These are phyloP conservation scores for Cebus imitator DNA, from an alignment of 2,113 vertebrate species.

Conservation along the genomic window DNA sequence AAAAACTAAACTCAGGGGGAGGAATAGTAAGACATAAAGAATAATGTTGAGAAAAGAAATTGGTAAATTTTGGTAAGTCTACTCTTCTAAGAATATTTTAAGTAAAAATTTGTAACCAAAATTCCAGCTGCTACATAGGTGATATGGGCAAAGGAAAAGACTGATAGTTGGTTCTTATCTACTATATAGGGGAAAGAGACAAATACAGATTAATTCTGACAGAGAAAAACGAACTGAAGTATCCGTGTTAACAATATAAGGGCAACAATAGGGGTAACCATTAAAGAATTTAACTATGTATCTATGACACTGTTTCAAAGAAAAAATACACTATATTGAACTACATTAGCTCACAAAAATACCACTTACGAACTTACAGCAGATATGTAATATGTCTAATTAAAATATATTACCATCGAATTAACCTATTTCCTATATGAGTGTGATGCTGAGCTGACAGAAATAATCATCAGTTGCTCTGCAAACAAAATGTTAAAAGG, in stretches of 20 bases:
- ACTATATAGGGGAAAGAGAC: background rate
- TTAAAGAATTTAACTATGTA: slow-evolving; percentile 26
- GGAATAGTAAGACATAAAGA: background rate
- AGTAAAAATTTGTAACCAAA: slow-evolving; percentile 1
- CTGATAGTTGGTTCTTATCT: background rate
- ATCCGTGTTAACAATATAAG: background rate
- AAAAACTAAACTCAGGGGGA: background rate
- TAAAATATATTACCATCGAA: background rate
- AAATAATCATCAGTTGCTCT: background rate
- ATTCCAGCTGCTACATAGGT: background rate
- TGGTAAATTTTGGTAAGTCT: background rate
- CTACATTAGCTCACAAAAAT: slow-evolving; percentile 6
- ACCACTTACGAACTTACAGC: background rate
- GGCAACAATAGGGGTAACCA: background rate
- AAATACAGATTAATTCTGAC: slow-evolving; percentile 38
- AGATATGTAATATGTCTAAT: background rate
- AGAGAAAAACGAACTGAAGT: background rate
- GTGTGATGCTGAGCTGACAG: background rate
- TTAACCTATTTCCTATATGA: background rate
- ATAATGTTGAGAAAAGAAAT: background rate
- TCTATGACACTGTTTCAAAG: slow-evolving; percentile 3
- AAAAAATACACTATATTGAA: slow-evolving; percentile 15
- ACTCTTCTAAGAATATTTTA: slow-evolving; percentile 4
- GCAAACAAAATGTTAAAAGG: background rate
- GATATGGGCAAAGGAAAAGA: background rate